Evolutionary conservation across 2,888 invertebrate species (phyloP), one percentile per base, ranked within the genome.

Genomic region (Cephalotes varians): DNA sequence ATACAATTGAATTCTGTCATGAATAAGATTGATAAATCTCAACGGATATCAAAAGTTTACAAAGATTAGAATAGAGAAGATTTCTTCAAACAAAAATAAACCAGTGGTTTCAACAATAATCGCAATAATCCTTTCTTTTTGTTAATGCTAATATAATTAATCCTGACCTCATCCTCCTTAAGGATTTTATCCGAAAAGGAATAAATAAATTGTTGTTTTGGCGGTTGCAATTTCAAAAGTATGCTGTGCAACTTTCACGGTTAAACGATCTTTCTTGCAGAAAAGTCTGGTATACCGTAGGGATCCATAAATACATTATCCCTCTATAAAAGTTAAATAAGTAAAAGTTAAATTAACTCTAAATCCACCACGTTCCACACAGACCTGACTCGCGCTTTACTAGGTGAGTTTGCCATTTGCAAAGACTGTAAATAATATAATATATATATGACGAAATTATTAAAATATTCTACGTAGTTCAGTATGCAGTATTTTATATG

Each of bases 311-410:
- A 85, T 88, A 86, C 60, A 87, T 87, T 88, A 88, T 88, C 83
- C 77, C 81, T 77, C 58, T 81, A 82, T 84, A 85, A 84, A 88
- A 87, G 87, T 88, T 88, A 88, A 88, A 87, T 85, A 85, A 85
- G 87, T 87, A 85, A 88, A 88, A 88, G 87, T 88, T 88, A 87
- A 88, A 88, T 88, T 88, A 88, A 86, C 88, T 85, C 79, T 79
- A 85, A 85, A 88, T 88, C 88, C 82, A 54, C 47, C 76, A 83
- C 73, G 76, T 82, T 84, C 58, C 72, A 51, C 64, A 25, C 62
- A 71, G 76, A 80, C 77, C 82, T 82, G 85, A 77, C 74, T 80
- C 69, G 67, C 81, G 77, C 65, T 81, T 85, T 67, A 28, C 47
- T 37, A 76, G 56, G 25, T 21, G 58, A 72, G 34, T 77, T 51